A percentile compares a stretch with the other conserved stretches of the same genome.
phyloP scores from a whole-genome alignment of 2,888 invertebrate genomes.

The Teleiodes luculella region DNA sequence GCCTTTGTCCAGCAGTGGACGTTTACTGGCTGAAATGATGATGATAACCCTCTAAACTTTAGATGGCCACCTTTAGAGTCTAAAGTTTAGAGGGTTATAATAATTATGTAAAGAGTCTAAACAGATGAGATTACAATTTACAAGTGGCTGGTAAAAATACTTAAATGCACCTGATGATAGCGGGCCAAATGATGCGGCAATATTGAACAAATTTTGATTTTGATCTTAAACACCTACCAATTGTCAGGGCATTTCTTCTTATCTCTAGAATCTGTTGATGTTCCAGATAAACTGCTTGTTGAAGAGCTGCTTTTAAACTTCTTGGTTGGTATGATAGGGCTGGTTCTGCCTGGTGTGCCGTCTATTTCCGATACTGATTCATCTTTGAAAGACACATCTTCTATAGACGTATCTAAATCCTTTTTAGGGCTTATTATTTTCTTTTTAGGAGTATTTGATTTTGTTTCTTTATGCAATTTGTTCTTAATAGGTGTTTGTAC shows the following conservation, averaged over 20 bases:
- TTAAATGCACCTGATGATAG: too few species aligned
- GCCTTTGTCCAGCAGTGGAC: too few species aligned
- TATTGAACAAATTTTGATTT: too few species aligned
- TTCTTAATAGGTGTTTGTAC: background rate
- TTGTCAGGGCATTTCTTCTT: slow-evolving; percentile 59
- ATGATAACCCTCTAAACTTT: too few species aligned
- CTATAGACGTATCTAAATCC: slow-evolving; percentile 22
- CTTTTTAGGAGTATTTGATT: slow-evolving; percentile 12
- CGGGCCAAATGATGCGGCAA: too few species aligned
- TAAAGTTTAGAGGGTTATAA: too few species aligned
- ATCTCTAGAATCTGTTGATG: slow-evolving; percentile 42
- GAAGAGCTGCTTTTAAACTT: slow-evolving; percentile 33
- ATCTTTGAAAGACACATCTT: slow-evolving; percentile 34
- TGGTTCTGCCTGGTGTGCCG: slow-evolving; percentile 57
- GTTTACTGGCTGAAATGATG: too few species aligned
- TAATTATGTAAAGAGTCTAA: too few species aligned
- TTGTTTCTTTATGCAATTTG: slow-evolving; percentile 10
- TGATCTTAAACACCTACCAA: slow-evolving; percentile 48
- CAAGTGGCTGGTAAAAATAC: too few species aligned
- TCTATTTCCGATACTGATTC: slow-evolving; percentile 59
- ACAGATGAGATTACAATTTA: too few species aligned
- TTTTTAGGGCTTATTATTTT: slow-evolving; percentile 24
- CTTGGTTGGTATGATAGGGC: slow-evolving; percentile 58
- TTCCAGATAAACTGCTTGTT: slow-evolving; percentile 17
- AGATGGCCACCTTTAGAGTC: too few species aligned